Evolutionary conservation across 2,113 vertebrate genomes (phyloP), one percentile per base, ranked within the genome.

Genomic region (Heteronetta atricapilla): DNA sequence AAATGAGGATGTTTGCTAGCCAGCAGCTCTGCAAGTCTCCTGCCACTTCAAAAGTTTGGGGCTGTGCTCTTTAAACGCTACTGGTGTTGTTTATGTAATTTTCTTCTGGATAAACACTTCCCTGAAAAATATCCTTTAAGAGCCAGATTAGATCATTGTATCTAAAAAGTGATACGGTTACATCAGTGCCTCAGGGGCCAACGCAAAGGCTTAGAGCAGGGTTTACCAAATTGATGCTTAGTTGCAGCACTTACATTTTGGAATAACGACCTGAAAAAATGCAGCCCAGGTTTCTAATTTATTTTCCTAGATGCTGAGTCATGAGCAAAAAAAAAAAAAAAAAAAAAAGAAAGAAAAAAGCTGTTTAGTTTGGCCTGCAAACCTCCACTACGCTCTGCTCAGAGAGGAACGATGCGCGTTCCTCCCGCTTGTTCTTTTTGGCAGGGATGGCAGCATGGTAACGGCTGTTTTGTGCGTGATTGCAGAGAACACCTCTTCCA

Each of bases 131-230:
- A 18, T 23, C 55, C 20, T 38, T 21, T 10, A 38, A 2, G 16
- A 76, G 83, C 62, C 84, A 82, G 91, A 10, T 3, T 11, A 76
- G 84, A 18, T 42, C 11, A 36, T 18, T 36, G 63, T 4, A 17
- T 4, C 20, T 21, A 7, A 11, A 31, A 22, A 59, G 79, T 4
- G 72, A 46, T 9, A 34, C 0, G 16, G 38, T 25, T 53, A 48
- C 4, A 0, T 33, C 82, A 38, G 72, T 5, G 78, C 70, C 77
- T 1, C 0, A 6, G 58, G 25, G 3, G 6, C 69, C 0, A 0
- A 9, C 0, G 1, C 0, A 0, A 38, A 56, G 78, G 33, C 72
- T 56, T 1, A 2, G 46, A 46, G 82, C 82, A 38, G 44, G 52
- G 55, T 52, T 34, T 17, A 36, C 36, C 13, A 4, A 48, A 42